Base-by-base conservation (phyloP, 2,888 invertebrate genomes). In the Meliscaeva auricollis region DNA sequence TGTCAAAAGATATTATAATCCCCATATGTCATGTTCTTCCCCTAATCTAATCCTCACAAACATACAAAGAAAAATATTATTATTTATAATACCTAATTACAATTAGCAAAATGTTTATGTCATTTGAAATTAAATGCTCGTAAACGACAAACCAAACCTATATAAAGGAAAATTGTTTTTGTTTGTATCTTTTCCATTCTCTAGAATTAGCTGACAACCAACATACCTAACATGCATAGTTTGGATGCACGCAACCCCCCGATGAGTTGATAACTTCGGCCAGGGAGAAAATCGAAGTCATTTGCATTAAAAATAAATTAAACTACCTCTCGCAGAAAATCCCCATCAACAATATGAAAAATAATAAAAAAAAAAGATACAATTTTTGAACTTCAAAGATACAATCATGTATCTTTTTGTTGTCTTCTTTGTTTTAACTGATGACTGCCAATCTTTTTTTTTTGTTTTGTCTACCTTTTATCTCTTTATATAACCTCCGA, bases 271-370 rank as follows among this genome's bases (percentile, higher is more conserved):
- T 66, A 69, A 50, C 79, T 62, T 41, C 13, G 26, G 26, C 38
- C 11, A 50, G 50, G 58, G 48, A 54, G 58, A 80, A 78, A 80
- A 84, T 66, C 75, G 75, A 80, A 76, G 41, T 70, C 46, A 80
- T 80, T 80, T 80, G 66, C 75, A 84, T 80, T 76, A 20, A 32
- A 32, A 72, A 80, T 80, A 76, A 84, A 75, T 70, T 60, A 54
- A 52, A 41, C 46, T 44, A 58, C 8, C 1, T 58, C 20, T 17
- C 38, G 48, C 15, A 15, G 1, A 13, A 20, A 41, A 60, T 17
- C 17, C 2, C 5, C 6, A 26, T 1, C n/a, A n/a, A n/a, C n/a
- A n/a, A n/a, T n/a, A n/a, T n/a, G n/a, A n/a, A n/a, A n/a, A n/a
- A n/a, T n/a, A n/a, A n/a, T n/a, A n/a, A n/a, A 20, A 9, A 48